Evolutionary conservation across 1,140 invertebrate genomes (phyloP), one percentile per base, ranked within the genome.

Genomic region (Hycleus cichorii): DNA sequence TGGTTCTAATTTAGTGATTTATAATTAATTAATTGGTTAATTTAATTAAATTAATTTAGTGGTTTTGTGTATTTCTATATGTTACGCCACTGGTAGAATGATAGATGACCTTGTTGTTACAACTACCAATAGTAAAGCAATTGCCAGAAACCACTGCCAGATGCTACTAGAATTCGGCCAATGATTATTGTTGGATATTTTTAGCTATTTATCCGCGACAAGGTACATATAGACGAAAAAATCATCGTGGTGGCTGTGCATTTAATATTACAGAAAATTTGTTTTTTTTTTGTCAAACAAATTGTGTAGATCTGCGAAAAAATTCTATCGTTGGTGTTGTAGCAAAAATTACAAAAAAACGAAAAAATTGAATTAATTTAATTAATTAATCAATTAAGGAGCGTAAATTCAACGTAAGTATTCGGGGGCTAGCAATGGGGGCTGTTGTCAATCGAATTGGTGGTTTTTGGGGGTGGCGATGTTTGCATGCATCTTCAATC

Each of bases 351-450:
- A 18, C 18, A 18, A 18, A 18, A 18, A 18, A 18, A 12, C 0
- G 0, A 12, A 12, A 18, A 39, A 18, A 8, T 42, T 6, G 25
- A 53, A 11, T 27, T 25, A 45, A 27, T 11, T 39, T 49, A 18
- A 18, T 18, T 18, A 18, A 18, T 18, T 18, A 18, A 18, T 18
- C 2, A 18, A 18, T 18, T 18, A 18, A 18, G 18, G 18, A 18
- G 42, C 60, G 44, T 66, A 70, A 72, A 72, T 69, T 69, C 69
- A 68, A 72, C 69, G 70, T 72, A 66, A 72, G 70, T 72, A 63
- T 42, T 9, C 11, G 9, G 24, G 8, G 39, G 18, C 46, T 42
- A 27, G 11, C 26, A 49, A 9, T 11, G 42, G 25, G n/a, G 46
- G 12, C 47, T 11, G 47, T 43, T 48, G 5, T 12, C 44, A 9